A percentile compares a stretch with the other conserved stretches of the same genome.
phyloP scores from a whole-genome alignment of 2,797 vertebrate species.

The Cryptoblepharus egeriae region DNA sequence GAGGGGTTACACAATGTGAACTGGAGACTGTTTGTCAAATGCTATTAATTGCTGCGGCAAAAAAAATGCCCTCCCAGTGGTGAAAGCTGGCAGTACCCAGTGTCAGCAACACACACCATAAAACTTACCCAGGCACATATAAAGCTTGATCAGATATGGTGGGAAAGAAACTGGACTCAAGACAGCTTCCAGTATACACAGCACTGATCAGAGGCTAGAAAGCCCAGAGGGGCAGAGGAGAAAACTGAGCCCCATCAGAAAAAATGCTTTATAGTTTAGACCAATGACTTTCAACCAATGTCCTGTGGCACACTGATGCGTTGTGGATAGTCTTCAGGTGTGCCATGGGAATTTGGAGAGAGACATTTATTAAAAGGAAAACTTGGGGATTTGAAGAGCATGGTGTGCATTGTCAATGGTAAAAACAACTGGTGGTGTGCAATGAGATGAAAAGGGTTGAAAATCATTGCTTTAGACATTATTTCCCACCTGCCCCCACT shows the following conservation, averaged over 20 bases:
- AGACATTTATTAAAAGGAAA: no score
- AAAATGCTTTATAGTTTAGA: no score
- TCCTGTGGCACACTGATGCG: no score
- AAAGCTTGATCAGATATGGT: background rate
- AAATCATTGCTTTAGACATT: no score
- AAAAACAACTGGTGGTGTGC: no score
- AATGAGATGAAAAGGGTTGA: no score
- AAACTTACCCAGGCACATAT: background rate
- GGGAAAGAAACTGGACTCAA: background rate
- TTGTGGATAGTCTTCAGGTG: no score
- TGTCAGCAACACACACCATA: background rate
- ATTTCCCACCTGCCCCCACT: no score
- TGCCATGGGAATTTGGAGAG: no score
- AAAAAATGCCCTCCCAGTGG: constrained; percentile 17
- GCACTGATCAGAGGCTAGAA: background rate
- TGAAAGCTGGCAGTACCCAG: background rate
- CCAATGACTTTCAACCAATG: no score
- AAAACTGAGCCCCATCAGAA: background rate
- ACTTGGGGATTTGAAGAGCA: no score
- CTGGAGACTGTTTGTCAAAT: background rate
- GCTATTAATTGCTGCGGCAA: constrained; percentile 42
- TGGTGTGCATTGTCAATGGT: no score
- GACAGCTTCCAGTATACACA: background rate
- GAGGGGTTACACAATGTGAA: background rate
- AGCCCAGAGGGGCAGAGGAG: background rate